These are phyloP conservation scores for Ranitomeya imitator DNA, from an alignment of 2,113 vertebrate genomes.

Conservation along the genomic window DNA sequence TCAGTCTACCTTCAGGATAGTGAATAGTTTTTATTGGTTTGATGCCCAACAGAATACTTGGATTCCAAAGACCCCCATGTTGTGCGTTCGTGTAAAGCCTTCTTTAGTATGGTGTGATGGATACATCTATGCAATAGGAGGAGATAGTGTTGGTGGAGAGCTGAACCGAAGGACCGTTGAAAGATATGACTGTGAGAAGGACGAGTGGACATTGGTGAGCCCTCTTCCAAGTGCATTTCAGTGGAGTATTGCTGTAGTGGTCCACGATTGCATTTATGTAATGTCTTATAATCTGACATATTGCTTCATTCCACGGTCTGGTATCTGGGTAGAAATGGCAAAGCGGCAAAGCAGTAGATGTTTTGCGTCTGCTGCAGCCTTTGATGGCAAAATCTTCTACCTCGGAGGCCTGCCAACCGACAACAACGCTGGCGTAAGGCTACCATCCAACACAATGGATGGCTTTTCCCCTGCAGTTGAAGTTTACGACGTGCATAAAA, in stretches of 20 bases:
- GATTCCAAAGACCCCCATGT: slow-evolving; percentile 94
- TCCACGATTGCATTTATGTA: slow-evolving; percentile 91
- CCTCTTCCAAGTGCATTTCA: slow-evolving; percentile 92
- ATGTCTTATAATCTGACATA: slow-evolving; percentile 95
- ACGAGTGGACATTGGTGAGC: slow-evolving; percentile 94
- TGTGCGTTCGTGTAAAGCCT: slow-evolving; percentile 89
- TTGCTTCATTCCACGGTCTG: slow-evolving; percentile 92
- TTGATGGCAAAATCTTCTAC: slow-evolving; percentile 95
- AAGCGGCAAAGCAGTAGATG: slow-evolving; percentile 90
- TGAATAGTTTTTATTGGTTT: slow-evolving; percentile 96
- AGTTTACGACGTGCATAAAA: slow-evolving; percentile 92
- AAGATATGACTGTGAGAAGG: slow-evolving; percentile 90
- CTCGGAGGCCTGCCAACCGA: slow-evolving; percentile 93
- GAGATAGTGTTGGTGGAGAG: slow-evolving; percentile 88
- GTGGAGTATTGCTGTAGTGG: slow-evolving; percentile 89
- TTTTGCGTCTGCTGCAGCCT: slow-evolving; percentile 91
- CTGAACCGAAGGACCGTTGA: slow-evolving; percentile 93
- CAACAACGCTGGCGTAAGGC: slow-evolving; percentile 85
- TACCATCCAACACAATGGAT: slow-evolving; percentile 86
- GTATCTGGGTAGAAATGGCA: slow-evolving; percentile 96
- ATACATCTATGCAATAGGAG: slow-evolving; percentile 94
- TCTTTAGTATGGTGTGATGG: slow-evolving; percentile 93
- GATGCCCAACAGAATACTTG: slow-evolving; percentile 97
- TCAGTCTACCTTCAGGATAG: slow-evolving; percentile 87
- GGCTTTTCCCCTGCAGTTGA: slow-evolving; percentile 92